Evolutionary conservation across 2,113 vertebrate genomes (phyloP), one percentile per base, ranked within the genome.

Genomic region (Symphodus melops): DNA sequence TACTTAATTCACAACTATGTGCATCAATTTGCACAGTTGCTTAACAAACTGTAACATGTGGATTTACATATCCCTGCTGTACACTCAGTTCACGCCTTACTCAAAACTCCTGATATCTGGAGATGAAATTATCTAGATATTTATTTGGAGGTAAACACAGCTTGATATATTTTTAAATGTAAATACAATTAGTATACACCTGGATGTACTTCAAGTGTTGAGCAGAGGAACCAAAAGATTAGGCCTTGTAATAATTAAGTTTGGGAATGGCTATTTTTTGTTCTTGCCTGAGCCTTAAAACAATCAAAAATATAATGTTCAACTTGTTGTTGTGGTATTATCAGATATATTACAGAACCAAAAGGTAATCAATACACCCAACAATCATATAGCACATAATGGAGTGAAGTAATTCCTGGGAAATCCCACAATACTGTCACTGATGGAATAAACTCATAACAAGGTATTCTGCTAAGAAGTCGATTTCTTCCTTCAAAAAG

Each of bases 371-470:
- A 73, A 56, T 63, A 68, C 36, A 63, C 13, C 59, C 61, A 74
- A 69, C 75, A 82, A 65, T 37, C 57, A 5, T 33, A 33, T 33
- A 25, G 20, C 19, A 36, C 54, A 54, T 55, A 79, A 42, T 58
- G 79, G 59, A 79, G 65, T 59, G 5, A n/a, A 76, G 28, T 48
- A 55, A 71, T 53, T 69, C 52, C 48, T 65, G 4, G 1, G 63
- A 86, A 85, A 83, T 82, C 79, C 81, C 72, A 66, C 68, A 70
- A 74, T 72, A 74, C 65, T 62, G 64, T 68, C 52, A 33, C 57
- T 85, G 84, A 88, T 84, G 78, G 84, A 87, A 85, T 78, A 68
- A 86, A 77, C 82, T 90, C 85, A 88, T 83, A 85, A 88, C 52
- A 1, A 61, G 68, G 57, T 72, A 49, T 74, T 80, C 39, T 58